Evolutionary conservation across 2,888 invertebrate genomes (phyloP), one percentile per base, ranked within the genome.

Genomic region (Synergus laeviventris): DNA sequence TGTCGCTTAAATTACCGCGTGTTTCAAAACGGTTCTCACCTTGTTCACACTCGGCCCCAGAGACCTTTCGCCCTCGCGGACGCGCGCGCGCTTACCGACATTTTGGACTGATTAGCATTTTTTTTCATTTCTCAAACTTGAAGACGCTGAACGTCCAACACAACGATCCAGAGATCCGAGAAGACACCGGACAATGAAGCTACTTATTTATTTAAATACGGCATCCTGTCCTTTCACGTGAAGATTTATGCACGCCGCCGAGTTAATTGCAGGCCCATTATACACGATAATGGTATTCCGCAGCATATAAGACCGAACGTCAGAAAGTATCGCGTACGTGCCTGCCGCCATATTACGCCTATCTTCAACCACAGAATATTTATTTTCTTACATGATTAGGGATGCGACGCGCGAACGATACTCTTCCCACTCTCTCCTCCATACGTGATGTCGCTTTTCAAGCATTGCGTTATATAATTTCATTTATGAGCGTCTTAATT

Each of bases 201-300:
- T 88, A 87, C 89, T 89, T 89, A 90, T 90, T 90, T 90, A 90
- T 91, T 91, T 90, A 90, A 91, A 90, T 89, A 89, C 87, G 87
- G 90, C 89, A 89, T 90, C 90, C 90, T 90, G 90, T 89, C 88
- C 89, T 90, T 91, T 91, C 90, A 90, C 85, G 84, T 84, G 84
- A 89, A 89, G 90, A 90, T 90, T 90, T 89, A 89, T 89, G 89
- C 89, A 89, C 86, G 89, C 85, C 89, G 88, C 85, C 87, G 88
- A 87, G 89, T 90, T 91, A 91, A 91, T 91, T 90, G 90, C 89
- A 88, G 87, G 83, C 85, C 89, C 87, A 90, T 90, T 90, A 90
- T 89, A 74, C 84, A 86, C 87, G 83, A 88, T 90, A 90, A 91
- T 90, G 89, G 87, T 91, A 91, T 91, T 90, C 90, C 87, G 84